Evolutionary conservation across 2,113 vertebrate species (phyloP), one percentile per base, ranked within the genome.

Genomic region (Stercorarius parasiticus): DNA sequence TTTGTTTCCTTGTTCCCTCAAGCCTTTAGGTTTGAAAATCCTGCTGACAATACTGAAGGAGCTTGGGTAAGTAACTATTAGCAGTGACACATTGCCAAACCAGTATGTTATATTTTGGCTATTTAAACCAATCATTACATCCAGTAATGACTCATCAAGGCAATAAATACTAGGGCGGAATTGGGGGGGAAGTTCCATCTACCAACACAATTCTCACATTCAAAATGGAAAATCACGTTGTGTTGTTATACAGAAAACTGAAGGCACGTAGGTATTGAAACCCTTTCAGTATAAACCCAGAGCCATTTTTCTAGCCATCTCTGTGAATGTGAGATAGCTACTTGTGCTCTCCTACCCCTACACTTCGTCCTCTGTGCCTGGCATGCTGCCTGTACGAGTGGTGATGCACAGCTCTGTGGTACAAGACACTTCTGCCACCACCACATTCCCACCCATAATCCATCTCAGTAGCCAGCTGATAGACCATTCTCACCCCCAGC

Each of bases 111-210:
- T 34, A 30, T 56, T 85, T 79, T 94, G 89, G 72, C 78, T 50
- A 66, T 91, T 92, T 61, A 89, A 95, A 91, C 73, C 38, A 89
- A 72, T 91, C 58, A 73, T 85, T 88, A 52, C 32, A 67, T 49
- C 67, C 58, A 88, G n/a, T 7, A 77, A 66, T 45, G 87, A 77
- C 34, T 82, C 73, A 61, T 13, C 43, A 52, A 70, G 50, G 58
- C 82, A 86, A n/a, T n/a, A 93, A 92, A 73, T 86, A 70, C 67
- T 11, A 8, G 5, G 15, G 19, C 15, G 29, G 5, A 11, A 7
- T 12, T 0, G 0, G 11, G 23, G 11, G 13, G 17, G 22, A 59
- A 83, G 18, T 56, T 77, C 49, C 65, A 29, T 38, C 26, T 59
- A 19, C 40, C 26, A 43, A 9, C 26, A 53, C 14, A 65, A 16